phyloP scores from a whole-genome alignment of 92 coral and sea anemone species.

The Porites evermanni region DNA sequence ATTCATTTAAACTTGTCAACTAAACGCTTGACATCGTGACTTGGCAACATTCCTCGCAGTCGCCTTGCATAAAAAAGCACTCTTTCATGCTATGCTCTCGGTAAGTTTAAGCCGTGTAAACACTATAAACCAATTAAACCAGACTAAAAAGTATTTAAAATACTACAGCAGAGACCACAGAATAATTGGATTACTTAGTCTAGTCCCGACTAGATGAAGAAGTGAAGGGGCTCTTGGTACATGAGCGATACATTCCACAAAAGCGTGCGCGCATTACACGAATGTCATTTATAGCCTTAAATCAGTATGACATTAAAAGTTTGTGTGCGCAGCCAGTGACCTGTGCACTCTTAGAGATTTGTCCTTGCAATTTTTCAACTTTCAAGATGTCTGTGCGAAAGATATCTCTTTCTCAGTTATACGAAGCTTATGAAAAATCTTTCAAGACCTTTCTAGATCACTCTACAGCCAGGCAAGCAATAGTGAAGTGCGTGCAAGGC shows the following conservation, averaged over 20 bases:
- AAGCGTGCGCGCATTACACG: constrained; percentile 1
- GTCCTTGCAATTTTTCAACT: background rate
- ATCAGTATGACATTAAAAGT: background rate
- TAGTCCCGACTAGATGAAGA: too few species aligned
- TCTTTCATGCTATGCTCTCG: background rate
- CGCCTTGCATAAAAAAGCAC: background rate
- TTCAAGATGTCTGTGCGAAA: constrained; percentile 15
- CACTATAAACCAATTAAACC: background rate
- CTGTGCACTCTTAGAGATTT: background rate
- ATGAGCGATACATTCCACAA: background rate
- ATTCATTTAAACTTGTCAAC: background rate
- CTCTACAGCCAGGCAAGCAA: constrained; percentile 58
- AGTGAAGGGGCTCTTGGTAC: background rate
- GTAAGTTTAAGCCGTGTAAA: background rate
- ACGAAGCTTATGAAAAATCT: constrained; percentile 51
- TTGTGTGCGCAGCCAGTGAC: background rate
- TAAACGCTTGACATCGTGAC: background rate
- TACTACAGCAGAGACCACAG: background rate
- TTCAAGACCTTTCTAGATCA: constrained; percentile 48
- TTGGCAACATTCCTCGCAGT: background rate
- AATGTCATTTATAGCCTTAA: background rate
- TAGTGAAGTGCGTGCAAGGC: constrained; percentile 42
- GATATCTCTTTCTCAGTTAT: constrained; percentile 17
- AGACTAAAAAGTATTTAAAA: background rate
- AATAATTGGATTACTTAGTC: background rate